Conservation (phyloP, 2,888 invertebrate species). For the Malthinus flaveolus region DNA sequence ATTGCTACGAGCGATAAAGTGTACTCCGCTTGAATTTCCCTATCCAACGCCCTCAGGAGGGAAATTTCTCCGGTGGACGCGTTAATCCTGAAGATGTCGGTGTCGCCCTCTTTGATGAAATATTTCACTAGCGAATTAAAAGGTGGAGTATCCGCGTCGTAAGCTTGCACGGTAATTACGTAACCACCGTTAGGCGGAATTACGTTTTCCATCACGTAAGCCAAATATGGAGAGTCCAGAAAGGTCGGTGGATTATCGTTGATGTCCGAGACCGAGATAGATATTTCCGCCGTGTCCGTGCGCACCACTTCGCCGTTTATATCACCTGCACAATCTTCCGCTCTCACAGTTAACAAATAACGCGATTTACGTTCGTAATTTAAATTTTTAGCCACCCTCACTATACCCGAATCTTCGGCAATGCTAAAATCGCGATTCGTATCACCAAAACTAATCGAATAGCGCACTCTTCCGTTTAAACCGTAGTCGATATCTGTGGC, state of each 20-base stretch:
- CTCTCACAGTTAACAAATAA: slow-evolving; percentile 81
- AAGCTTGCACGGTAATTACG: slow-evolving; percentile 81
- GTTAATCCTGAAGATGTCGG: slow-evolving; percentile 88
- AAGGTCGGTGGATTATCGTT: slow-evolving; percentile 95
- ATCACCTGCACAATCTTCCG: slow-evolving; percentile 84
- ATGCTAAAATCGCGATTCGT: slow-evolving; percentile 89
- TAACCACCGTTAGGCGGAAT: slow-evolving; percentile 79
- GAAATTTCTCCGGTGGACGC: slow-evolving; percentile 90
- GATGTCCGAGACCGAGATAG: slow-evolving; percentile 85
- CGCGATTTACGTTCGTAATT: slow-evolving; percentile 89
- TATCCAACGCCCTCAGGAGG: slow-evolving; percentile 78
- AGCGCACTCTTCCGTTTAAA: slow-evolving; percentile 87
- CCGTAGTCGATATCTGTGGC: slow-evolving; percentile 89
- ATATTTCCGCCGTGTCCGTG: slow-evolving; percentile 79
- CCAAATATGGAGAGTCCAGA: slow-evolving; percentile 91
- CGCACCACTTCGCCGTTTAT: slow-evolving; percentile 57
- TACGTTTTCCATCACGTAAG: slow-evolving; percentile 91
- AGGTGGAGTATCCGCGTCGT: slow-evolving; percentile 89
- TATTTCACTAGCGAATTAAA: slow-evolving; percentile 90
- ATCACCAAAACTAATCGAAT: slow-evolving; percentile 87
- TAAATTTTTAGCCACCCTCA: slow-evolving; percentile 88
- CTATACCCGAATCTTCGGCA: slow-evolving; percentile 87
- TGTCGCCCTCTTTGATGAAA: slow-evolving; percentile 91
- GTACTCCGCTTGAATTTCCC: slow-evolving; percentile 83
- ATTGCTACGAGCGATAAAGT: slow-evolving; percentile 86